A percentile compares a stretch with the other conserved stretches of the same genome.
These are phyloP conservation scores for Apeltes quadracus DNA, from an alignment of 2,113 vertebrate genomes.

Conservation along the genomic window DNA sequence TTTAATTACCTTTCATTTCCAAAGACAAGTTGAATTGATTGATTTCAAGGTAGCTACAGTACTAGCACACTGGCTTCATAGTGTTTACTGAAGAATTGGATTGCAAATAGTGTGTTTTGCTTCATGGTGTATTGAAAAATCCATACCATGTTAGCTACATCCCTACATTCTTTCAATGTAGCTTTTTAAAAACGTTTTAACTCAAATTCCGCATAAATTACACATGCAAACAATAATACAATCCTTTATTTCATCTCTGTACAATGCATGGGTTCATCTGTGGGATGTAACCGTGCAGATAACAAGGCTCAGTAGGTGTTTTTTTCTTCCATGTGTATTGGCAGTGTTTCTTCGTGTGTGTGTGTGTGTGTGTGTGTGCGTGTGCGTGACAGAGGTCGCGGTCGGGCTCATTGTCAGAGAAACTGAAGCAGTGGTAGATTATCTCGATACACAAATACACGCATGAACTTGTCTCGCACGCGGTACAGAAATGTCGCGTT, in stretches of 20 bases:
- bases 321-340: neutral
- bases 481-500: slow-evolving; percentile 31
- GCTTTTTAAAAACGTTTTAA: neutral
- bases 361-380: neutral
- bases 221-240: neutral
- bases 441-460: slow-evolving; percentile 46
- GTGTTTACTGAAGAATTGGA: neutral
- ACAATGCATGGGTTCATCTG: neutral
- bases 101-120: neutral
- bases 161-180: neutral
- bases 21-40: slow-evolving; percentile 5
- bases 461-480: slow-evolving; percentile 24
- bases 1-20: neutral
- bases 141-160: neutral
- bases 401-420: slow-evolving; percentile 36
- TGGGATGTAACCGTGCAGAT: slow-evolving; percentile 18
- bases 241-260: neutral
- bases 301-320: slow-evolving; percentile 18
- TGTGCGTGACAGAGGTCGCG: slow-evolving; percentile 19
- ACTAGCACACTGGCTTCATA: neutral
- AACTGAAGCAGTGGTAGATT: slow-evolving; percentile 47
- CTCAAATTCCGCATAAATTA: neutral
- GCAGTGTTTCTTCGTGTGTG: slow-evolving; percentile 5
- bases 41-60: neutral
- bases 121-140: neutral